Evolutionary conservation across 1,140 invertebrate species (phyloP).

Genomic region (Tribolium madens): DNA sequence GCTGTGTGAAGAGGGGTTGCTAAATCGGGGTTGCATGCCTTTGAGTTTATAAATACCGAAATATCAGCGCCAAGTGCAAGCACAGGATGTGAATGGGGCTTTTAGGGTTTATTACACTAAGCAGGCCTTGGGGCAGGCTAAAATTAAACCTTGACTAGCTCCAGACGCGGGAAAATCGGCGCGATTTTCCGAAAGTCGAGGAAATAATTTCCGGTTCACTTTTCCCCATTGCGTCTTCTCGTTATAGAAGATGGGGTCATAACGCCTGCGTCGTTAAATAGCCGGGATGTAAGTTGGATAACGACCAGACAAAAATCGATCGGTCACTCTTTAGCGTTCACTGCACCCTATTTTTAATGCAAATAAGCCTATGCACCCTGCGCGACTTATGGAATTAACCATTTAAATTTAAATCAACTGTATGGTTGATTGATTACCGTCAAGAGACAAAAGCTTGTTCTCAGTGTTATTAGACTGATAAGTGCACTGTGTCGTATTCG

Average conservation of each 20-base stretch:
- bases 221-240: constrained; percentile 10
- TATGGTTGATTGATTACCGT: constrained; percentile 9
- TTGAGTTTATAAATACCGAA: constrained; percentile 41
- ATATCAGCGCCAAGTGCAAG: constrained; percentile 43
- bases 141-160: constrained; percentile 17
- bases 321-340: constrained; percentile 48
- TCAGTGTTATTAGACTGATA: neutral
- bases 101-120: constrained; percentile 46
- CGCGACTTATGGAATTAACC: constrained; percentile 1
- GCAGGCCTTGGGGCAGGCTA: constrained; percentile 43
- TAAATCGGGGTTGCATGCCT: constrained; percentile 26
- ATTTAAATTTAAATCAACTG: neutral
- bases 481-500: neutral
- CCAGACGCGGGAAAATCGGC: neutral
- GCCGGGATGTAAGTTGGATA: constrained; percentile 40
- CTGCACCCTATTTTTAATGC: constrained; percentile 47
- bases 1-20: constrained; percentile 3
- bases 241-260: constrained; percentile 19
- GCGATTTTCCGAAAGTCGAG: neutral
- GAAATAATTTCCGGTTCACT: constrained; percentile 38
- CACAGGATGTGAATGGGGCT: constrained; percentile 46
- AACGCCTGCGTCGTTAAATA: constrained; percentile 39
- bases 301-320: constrained; percentile 38
- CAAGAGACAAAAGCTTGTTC: neutral
- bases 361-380: constrained; percentile 18